These are phyloP conservation scores for Callithrix jacchus DNA, from an alignment of 2,113 vertebrate genomes.

Conservation along the genomic window DNA sequence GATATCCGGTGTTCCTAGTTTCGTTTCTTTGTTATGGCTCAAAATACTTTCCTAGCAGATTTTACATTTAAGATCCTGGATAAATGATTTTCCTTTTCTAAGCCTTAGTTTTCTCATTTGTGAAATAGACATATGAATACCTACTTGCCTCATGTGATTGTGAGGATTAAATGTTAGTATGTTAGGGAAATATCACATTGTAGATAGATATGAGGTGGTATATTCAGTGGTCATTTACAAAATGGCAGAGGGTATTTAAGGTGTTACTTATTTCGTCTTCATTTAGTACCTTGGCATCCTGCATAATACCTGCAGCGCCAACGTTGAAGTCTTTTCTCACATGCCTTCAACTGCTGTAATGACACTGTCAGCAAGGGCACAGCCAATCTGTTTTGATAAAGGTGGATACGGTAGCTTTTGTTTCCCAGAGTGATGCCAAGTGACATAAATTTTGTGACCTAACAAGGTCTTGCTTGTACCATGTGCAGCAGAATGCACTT, in stretches of 20 bases:
- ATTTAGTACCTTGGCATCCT: background rate
- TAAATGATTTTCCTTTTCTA: background rate
- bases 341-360: background rate
- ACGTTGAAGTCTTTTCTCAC: background rate
- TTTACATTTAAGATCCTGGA: background rate
- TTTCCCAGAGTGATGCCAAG: constrained; percentile 15
- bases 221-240: background rate
- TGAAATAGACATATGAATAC: too few species aligned
- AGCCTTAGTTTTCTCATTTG: background rate
- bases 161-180: background rate
- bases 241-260: background rate
- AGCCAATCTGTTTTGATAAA: constrained; percentile 47
- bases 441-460: constrained; percentile 43
- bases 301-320: fast-evolving
- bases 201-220: background rate
- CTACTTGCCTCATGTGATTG: background rate
- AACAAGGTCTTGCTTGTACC: constrained; percentile 19
- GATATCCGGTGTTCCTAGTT: background rate
- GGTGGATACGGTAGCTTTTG: background rate
- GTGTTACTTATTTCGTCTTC: too few species aligned
- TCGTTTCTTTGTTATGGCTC: constrained; percentile 10
- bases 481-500: background rate
- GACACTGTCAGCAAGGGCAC: background rate
- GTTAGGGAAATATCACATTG: background rate
- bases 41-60: background rate